Percentiles rank a stretch among this genome's conserved stretches.
These are phyloP conservation scores for Coenonympha glycerion DNA, from an alignment of 2,888 invertebrate species.

Conservation along the genomic window DNA sequence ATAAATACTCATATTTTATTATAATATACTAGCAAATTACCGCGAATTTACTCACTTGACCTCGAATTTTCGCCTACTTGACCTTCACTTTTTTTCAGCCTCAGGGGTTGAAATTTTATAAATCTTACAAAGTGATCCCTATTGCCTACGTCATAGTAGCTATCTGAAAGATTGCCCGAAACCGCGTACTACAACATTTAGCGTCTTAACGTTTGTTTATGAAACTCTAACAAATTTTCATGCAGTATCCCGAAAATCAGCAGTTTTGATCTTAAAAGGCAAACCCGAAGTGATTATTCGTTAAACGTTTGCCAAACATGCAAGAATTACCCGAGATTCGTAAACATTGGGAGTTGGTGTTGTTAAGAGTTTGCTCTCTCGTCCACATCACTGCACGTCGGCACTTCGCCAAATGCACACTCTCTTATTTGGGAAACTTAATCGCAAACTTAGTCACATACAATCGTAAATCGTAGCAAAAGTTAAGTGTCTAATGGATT, in stretches of 20 bases:
- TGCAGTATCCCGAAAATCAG: background rate
- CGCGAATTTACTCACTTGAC: too few species aligned
- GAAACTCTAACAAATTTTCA: background rate
- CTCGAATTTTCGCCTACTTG: too few species aligned
- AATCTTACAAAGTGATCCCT: too few species aligned
- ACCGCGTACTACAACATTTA: too few species aligned
- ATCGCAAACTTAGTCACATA: slow-evolving; percentile 30
- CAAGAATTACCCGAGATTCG: slow-evolving; percentile 11
- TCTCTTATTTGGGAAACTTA: slow-evolving; percentile 38
- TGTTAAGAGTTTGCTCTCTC: slow-evolving; percentile 14
- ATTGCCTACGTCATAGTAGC: too few species aligned
- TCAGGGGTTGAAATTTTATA: too few species aligned
- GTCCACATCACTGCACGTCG: slow-evolving; percentile 24
- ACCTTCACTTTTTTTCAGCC: too few species aligned
- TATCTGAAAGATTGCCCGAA: too few species aligned
- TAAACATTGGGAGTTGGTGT: slow-evolving; percentile 14
- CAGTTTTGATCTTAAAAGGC: slow-evolving; percentile 2
- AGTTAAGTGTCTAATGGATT: background rate
- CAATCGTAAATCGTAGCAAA: slow-evolving; percentile 6
- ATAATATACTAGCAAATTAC: too few species aligned
- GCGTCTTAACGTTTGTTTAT: background rate
- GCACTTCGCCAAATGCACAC: slow-evolving; percentile 38
- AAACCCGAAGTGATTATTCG: background rate
- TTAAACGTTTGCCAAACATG: slow-evolving; percentile 1
- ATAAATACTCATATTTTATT: too few species aligned